Evolutionary conservation across 1,140 invertebrate genomes (phyloP), one percentile per base, ranked within the genome.

Genomic region (Andrena cerasifolii): DNA sequence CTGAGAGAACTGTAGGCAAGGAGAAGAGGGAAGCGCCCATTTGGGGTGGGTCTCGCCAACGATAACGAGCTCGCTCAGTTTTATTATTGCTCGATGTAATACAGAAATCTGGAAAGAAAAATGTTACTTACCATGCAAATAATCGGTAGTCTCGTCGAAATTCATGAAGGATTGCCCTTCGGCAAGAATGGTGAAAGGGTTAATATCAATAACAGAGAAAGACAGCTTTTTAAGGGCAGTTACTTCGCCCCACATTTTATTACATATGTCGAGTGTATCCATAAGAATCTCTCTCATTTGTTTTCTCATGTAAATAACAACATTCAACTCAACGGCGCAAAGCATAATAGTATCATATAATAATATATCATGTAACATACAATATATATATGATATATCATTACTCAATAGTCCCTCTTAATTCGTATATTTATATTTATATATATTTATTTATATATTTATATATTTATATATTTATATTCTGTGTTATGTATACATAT

Each of bases 261-360:
- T 91, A 91, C 89, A 90, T 86, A 88, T 87, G 66, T 87, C 86
- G 86, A 89, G 87, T 87, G 82, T 88, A 89, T 86, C 89, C 88
- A 90, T 88, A 89, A 88, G 88, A 89, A 86, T 87, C 82, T 89
- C 80, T 90, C 84, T 82, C 77, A 63, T 82, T 78, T 76, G 62
- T 66, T 84, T 81, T 78, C 59, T 83, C 72, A 79, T 76, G 79
- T 88, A 88, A 80, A 90, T 89, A 91, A 91, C 89, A 92, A 91
- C 91, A 92, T 90, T 89, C 85, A 92, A 92, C 88, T 90, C 78
- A 92, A 91, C 89, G 80, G 87, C 86, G 88, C 88, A 89, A 92
- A 92, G 90, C 90, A 90, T 89, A 88, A 86, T 88, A 86, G 81
- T 89, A 70, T 90, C 81, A 89, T 90, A 89, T 90, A 87, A 85